Percentiles rank a stretch among this genome's conserved stretches.
Conservation (phyloP, 2,113 vertebrate genomes). For the Orthonyx spaldingii region DNA sequence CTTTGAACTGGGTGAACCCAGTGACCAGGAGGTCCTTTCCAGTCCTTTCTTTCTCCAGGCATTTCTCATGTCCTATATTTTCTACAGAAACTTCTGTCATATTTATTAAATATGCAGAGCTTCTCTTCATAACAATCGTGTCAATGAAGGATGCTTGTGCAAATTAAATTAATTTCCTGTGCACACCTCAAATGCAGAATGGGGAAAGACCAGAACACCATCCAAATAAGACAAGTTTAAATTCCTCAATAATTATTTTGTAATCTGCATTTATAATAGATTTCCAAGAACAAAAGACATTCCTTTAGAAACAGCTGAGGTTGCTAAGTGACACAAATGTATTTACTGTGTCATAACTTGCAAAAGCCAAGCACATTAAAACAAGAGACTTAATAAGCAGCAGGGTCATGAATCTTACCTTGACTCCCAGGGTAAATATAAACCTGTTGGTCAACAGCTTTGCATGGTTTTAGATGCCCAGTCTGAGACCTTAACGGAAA, state of each 20-base stretch:
- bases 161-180: conserved; percentile 9
- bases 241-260: neutral
- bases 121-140: neutral
- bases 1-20: neutral
- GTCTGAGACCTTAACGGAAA: neutral
- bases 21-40: neutral
- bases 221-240: neutral
- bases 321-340: conserved; percentile 58
- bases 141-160: neutral
- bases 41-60: neutral
- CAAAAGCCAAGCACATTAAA: conserved; percentile 3
- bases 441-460: neutral
- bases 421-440: neutral
- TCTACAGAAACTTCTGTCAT: neutral
- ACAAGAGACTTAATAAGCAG: neutral
- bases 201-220: neutral
- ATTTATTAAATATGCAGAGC: neutral
- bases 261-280: conserved; percentile 21
- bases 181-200: neutral
- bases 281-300: conserved; percentile 54
- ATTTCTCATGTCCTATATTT: neutral
- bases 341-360: conserved; percentile 38
- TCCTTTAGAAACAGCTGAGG: conserved; percentile 38
- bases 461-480: neutral
- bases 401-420: neutral